Base-by-base conservation (phyloP, 2,888 invertebrate species). In the Arrhopalites spinosus region DNA sequence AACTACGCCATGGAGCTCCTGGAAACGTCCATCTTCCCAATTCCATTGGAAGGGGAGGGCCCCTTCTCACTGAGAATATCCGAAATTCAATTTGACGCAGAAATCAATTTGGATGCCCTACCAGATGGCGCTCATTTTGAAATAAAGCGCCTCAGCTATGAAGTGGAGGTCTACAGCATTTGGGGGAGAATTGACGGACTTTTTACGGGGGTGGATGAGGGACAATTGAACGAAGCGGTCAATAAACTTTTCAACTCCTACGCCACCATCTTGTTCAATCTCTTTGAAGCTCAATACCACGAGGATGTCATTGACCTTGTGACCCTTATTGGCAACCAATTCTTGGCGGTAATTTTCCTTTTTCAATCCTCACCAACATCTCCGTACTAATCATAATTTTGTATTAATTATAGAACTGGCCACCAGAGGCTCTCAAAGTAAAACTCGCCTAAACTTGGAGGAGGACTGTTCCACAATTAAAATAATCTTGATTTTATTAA, bases 211-310 rank as follows among this genome's bases (percentile, higher is more conserved):
- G 30, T 73, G 11, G 73, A 73, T 23, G 29, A 30, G 1, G 73
- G 73, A 5, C 29, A 73, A 30, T 45, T 73, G 53, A 73, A 73
- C 27, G 73, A 73, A 29, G 73, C 73, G 7, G 64, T 73, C 8
- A 73, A 73, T 50, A 73, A 45, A 15, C 27, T 73, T 2, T 63
- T 73, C 66, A 73, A 73, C 53, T 27, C 73, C 2, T 73, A 66
- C 36, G 53, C 47, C n/a, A 53, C 73, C 27, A 45, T 47, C 20
- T n/a, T 73, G 7, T 45, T 73, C 53, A 53, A 64, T 17, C 43
- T 66, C 17, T 66, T 66, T 27, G 73, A 73, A 30, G 63, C 30
- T 17, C 30, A 66, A 7, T 30, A 64, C 5, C 73, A 73, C 17
- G 73, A 73, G 5, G 23, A 73, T 30, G 25, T 73, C 30, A 50